Conservation (phyloP, 2,888 invertebrate species). For the Piscicola geometra region DNA sequence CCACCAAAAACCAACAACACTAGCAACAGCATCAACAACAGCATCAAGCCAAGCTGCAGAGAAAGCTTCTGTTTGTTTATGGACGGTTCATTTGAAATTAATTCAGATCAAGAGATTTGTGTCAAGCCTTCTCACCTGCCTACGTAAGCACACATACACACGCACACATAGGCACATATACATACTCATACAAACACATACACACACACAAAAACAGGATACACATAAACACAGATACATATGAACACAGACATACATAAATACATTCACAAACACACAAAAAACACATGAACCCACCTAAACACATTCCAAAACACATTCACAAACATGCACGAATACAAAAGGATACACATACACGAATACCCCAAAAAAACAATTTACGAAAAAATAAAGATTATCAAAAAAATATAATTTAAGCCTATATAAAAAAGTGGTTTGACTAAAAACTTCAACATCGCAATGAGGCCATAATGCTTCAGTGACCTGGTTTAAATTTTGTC, state of each 20-base stretch:
- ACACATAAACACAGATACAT: conserved; percentile 9
- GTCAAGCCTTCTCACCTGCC: conserved; percentile 20
- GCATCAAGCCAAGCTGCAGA: neutral
- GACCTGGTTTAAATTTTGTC: too few relatives aligned
- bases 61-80: conserved; percentile 1
- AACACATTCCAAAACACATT: conserved; percentile 17
- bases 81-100: conserved; percentile 13
- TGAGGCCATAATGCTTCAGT: too few relatives aligned
- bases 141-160: conserved; percentile 13
- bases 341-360: neutral
- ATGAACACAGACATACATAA: neutral
- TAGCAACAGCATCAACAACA: neutral
- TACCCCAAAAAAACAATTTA: neutral
- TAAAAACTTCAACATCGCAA: too few relatives aligned
- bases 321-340: conserved; percentile 14
- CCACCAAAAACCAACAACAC: neutral
- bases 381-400: too few relatives aligned
- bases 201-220: neutral
- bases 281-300: conserved; percentile 12
- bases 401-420: too few relatives aligned
- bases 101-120: conserved; percentile 28
- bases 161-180: conserved; percentile 4
- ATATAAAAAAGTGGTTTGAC: too few relatives aligned
- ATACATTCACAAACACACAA: conserved; percentile 4
- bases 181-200: neutral